These are phyloP conservation scores for Augiades crinisus DNA, from an alignment of 2,888 invertebrate species.

Conservation along the genomic window DNA sequence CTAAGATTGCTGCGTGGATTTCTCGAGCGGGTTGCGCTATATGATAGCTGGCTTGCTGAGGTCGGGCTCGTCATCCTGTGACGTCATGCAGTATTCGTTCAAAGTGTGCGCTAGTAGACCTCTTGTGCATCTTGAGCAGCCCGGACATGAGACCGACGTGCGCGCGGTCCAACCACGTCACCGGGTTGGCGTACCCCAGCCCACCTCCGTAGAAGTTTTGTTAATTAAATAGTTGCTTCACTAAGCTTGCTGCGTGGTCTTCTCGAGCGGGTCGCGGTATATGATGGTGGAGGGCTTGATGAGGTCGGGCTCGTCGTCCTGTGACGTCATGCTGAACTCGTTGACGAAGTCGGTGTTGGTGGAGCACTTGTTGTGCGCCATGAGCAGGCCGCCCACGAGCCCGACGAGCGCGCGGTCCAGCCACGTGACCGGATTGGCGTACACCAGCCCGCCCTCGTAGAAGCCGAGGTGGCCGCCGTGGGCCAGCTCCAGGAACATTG, in stretches of 20 bases:
- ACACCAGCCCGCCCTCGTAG: conserved; percentile 93
- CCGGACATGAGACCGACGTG: conserved; percentile 91
- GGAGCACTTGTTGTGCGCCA: conserved; percentile 77
- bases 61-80: conserved; percentile 61
- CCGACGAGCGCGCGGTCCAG: conserved; percentile 93
- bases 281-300: conserved; percentile 67
- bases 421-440: conserved; percentile 96
- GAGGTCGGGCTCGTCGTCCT: conserved; percentile 66
- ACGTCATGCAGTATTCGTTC: conserved; percentile 32
- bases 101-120: conserved; percentile 28
- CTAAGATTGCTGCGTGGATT: conserved; percentile 33
- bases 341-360: conserved; percentile 40
- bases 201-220: conserved; percentile 98
- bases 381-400: conserved; percentile 87
- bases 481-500: conserved; percentile 89
- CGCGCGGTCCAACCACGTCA: conserved; percentile 96
- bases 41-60: conserved; percentile 68
- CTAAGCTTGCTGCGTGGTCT: conserved; percentile 33
- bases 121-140: conserved; percentile 82
- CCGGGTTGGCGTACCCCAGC: conserved; percentile 91
- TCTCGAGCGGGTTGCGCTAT: conserved; percentile 65
- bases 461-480: conserved; percentile 98
- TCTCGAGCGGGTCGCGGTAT: conserved; percentile 65
- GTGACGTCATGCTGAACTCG: conserved; percentile 32
- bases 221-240: no score